These are phyloP conservation scores for Dione juno DNA, from an alignment of 2,888 invertebrate genomes.

Conservation along the genomic window DNA sequence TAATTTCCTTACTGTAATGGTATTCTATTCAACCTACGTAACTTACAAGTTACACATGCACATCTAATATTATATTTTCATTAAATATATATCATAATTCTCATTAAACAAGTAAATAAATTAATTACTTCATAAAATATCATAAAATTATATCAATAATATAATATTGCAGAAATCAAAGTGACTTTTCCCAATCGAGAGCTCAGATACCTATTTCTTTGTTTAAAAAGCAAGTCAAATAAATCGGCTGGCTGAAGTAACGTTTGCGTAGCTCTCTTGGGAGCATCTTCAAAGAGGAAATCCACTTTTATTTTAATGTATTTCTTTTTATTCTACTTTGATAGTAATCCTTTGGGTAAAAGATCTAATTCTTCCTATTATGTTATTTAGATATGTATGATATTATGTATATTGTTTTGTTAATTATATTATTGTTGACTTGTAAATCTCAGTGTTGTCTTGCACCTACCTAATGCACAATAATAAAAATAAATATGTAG, in stretches of 20 bases:
- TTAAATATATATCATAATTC: no score
- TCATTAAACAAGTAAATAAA: no score
- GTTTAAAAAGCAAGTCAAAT: conserved; percentile 40
- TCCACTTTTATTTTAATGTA: conserved; percentile 37
- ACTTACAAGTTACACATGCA: no score
- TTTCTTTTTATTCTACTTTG: conserved; percentile 40
- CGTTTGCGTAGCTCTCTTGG: conserved; percentile 62
- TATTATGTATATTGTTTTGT: no score
- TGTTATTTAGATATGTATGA: not conserved
- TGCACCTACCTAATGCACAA: no score
- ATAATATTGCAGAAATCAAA: not conserved
- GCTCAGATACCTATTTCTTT: conserved; percentile 21
- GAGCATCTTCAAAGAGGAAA: conserved; percentile 55
- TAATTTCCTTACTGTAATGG: no score
- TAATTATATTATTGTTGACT: no score
- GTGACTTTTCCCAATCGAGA: conserved; percentile 13
- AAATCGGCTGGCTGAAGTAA: conserved; percentile 43
- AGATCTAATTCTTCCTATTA: not conserved
- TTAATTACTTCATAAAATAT: not conserved
- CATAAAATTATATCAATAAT: not conserved
- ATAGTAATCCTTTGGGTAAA: not conserved
- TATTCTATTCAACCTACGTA: no score
- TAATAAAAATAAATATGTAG: no score
- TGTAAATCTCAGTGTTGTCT: no score
- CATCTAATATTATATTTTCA: no score